Conservation (phyloP, 2,113 vertebrate genomes). For the Mus pahari region DNA sequence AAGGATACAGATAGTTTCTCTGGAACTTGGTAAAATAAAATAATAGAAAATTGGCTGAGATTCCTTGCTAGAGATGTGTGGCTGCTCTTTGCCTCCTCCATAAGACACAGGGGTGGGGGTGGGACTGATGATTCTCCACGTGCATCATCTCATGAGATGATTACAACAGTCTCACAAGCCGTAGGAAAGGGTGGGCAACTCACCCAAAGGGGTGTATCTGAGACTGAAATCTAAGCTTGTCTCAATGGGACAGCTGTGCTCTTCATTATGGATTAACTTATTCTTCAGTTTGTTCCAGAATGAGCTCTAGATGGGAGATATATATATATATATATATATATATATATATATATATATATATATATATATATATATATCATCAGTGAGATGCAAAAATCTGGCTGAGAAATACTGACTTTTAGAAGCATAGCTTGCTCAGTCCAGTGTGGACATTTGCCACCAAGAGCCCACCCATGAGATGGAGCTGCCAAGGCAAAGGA, state of each 20-base stretch:
- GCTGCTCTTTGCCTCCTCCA: neutral
- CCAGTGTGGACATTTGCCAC: too few species aligned
- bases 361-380: neutral
- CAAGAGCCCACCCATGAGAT: neutral
- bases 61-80: neutral
- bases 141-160: neutral
- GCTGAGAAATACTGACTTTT: neutral
- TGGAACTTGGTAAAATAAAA: constrained; percentile 44
- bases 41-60: neutral
- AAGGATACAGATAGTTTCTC: constrained; percentile 11
- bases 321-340: too few species aligned
- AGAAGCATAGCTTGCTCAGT: neutral
- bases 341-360: neutral
- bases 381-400: neutral
- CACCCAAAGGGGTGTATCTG: neutral
- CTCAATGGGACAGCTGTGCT: neutral
- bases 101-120: neutral
- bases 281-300: neutral
- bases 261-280: neutral
- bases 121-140: rapidly evolving
- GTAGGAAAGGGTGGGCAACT: neutral
- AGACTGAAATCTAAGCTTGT: neutral
- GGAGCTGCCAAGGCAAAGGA: rapidly evolving
- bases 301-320: neutral
- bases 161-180: neutral